Percentiles rank a stretch among this genome's conserved stretches.
phyloP scores from a whole-genome alignment of 2,888 invertebrate genomes.

The Vannuccia rotundouncinata region DNA sequence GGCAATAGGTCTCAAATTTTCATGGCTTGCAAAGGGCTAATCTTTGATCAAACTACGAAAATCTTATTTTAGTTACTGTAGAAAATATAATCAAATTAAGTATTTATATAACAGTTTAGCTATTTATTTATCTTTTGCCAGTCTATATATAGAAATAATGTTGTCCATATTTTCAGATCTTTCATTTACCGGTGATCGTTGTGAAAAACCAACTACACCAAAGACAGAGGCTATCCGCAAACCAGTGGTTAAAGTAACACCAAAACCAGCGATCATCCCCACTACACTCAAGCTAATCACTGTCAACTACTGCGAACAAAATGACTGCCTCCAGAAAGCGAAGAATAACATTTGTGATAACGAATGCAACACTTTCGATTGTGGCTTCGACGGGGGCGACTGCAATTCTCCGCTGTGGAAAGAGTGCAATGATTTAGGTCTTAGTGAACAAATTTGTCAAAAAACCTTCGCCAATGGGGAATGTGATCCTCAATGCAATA shows the following conservation, averaged over 20 bases:
- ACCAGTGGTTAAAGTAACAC: neutral
- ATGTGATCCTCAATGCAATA: constrained; percentile 33
- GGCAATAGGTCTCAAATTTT: no score
- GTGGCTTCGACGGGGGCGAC: neutral
- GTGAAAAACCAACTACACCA: neutral
- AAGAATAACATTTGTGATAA: neutral
- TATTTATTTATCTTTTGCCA: no score
- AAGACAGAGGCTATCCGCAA: no score
- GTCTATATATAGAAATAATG: neutral
- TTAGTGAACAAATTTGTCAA: neutral
- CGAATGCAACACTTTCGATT: neutral
- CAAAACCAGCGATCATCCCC: neutral
- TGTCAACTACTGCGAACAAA: neutral
- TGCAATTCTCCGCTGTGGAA: neutral
- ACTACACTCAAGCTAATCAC: neutral
- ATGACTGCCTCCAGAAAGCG: neutral
- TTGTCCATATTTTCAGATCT: neutral
- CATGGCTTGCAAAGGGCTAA: no score
- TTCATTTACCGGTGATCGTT: neutral
- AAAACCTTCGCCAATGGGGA: neutral
- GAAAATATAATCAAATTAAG: no score
- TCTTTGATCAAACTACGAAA: no score
- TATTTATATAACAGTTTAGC: no score
- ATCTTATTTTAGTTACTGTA: no score
- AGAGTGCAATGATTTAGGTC: neutral